phyloP scores from a whole-genome alignment of 2,797 vertebrate genomes.

The Phoeniculus purpureus region DNA sequence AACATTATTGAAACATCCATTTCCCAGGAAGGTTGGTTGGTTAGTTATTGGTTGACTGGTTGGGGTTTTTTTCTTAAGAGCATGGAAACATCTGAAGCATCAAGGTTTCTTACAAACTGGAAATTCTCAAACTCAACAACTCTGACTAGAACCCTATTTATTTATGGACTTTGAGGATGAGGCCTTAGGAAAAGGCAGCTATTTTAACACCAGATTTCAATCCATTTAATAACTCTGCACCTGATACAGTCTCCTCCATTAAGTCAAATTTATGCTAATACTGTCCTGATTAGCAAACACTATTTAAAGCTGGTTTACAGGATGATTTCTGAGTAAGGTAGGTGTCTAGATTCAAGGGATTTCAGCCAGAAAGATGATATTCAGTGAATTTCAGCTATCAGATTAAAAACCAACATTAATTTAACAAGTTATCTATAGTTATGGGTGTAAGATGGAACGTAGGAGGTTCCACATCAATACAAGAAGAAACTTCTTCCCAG shows the following conservation, averaged over 20 bases:
- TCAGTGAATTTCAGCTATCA: background rate
- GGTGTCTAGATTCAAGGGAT: background rate
- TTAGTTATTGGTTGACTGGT: background rate
- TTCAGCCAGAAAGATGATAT: background rate
- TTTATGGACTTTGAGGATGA: conserved; percentile 14
- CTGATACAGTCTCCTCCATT: conserved; percentile 26
- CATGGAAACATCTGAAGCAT: background rate
- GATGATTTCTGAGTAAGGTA: conserved; percentile 1
- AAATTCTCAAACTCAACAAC: background rate
- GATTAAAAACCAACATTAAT: background rate
- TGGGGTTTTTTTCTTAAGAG: background rate
- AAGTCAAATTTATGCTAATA: conserved; percentile 66
- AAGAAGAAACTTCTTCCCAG: too few species aligned
- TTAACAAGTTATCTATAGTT: background rate
- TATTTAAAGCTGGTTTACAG: conserved; percentile 49
- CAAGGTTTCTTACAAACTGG: background rate
- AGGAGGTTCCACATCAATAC: too few species aligned
- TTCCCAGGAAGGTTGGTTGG: background rate
- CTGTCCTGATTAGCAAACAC: conserved; percentile 51
- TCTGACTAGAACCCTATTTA: background rate
- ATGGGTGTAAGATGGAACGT: background rate
- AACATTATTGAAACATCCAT: background rate
- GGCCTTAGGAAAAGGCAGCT: conserved; percentile 1
- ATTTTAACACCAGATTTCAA: conserved; percentile 59
- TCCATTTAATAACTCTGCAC: conserved; percentile 42